phyloP scores from a whole-genome alignment of 2,888 invertebrate species.

The Zygaena filipendulae region DNA sequence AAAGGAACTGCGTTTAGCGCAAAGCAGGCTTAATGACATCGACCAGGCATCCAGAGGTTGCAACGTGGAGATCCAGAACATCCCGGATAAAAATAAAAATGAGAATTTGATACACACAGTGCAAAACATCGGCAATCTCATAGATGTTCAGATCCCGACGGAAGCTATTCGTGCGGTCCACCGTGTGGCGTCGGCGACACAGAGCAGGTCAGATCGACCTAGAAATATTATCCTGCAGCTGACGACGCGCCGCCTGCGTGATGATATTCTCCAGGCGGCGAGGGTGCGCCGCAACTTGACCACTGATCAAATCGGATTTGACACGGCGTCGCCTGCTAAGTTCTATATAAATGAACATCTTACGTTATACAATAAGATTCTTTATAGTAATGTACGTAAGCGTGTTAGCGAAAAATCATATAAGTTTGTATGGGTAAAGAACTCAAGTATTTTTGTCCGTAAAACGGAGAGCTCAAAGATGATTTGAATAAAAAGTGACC shows the following conservation, averaged over 20 bases:
- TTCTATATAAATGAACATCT: constrained; percentile 8
- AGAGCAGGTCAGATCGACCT: constrained; percentile 3
- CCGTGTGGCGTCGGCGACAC: constrained; percentile 4
- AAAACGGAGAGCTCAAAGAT: constrained; percentile 6
- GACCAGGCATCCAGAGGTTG: constrained; percentile 8
- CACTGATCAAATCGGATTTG: not conserved
- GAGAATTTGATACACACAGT: constrained; percentile 6
- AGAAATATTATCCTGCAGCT: constrained; percentile 12
- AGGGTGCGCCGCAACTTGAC: constrained; percentile 6
- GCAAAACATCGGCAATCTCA: constrained; percentile 1
- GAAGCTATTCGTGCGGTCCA: constrained; percentile 3
- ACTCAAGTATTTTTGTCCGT: constrained; percentile 4
- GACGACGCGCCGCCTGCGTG: constrained; percentile 5
- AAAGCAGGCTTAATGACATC: constrained; percentile 2
- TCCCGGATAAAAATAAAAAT: constrained; percentile 9
- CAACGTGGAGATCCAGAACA: constrained; percentile 10
- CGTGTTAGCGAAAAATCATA: not conserved
- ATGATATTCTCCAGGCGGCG: constrained; percentile 8
- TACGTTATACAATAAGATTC: constrained; percentile 6
- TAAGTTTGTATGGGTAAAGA: constrained; percentile 6
- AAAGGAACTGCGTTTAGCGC: too few species aligned
- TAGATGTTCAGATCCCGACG: constrained; percentile 2
- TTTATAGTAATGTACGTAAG: constrained; percentile 2
- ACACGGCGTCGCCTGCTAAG: not conserved
- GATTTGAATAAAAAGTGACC: too few species aligned